Evolutionary conservation across 2,113 vertebrate species (phyloP).

Genomic region (Myodes glareolus): DNA sequence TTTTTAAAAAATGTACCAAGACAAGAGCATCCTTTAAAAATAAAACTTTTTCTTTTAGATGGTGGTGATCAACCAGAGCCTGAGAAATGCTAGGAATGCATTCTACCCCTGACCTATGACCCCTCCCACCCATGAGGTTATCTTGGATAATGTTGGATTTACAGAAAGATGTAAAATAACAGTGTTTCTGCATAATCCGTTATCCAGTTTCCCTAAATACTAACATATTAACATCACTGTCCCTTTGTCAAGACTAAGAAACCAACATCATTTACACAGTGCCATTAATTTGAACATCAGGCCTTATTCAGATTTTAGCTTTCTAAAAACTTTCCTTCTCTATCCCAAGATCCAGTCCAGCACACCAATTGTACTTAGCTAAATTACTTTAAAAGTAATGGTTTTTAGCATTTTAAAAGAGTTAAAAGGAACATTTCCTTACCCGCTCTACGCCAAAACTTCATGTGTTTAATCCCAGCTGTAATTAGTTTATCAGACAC

Average conservation of each 20-base stretch:
- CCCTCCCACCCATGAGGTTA: not conserved
- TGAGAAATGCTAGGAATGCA: not conserved
- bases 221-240: slow-evolving; percentile 6
- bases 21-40: slow-evolving; percentile 32
- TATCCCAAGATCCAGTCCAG: not conserved
- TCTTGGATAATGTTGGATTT: slow-evolving; percentile 52
- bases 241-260: slow-evolving; percentile 27
- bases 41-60: not conserved
- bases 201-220: not conserved
- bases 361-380: not conserved
- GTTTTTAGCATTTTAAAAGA: slow-evolving; percentile 51
- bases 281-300: slow-evolving; percentile 15
- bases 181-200: not conserved
- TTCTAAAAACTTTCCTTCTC: not conserved
- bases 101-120: not conserved
- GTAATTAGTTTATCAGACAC: slow-evolving; percentile 98
- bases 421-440: slow-evolving; percentile 77
- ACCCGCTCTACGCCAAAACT: slow-evolving; percentile 99
- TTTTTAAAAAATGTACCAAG: slow-evolving; percentile 63
- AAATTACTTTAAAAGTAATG: not conserved
- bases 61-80: not conserved
- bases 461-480: slow-evolving; percentile 98
- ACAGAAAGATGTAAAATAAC: slow-evolving; percentile 33
- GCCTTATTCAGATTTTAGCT: slow-evolving; percentile 36
- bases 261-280: not conserved